phyloP scores from a whole-genome alignment of 2,888 invertebrate genomes.

The Antitype chi region DNA sequence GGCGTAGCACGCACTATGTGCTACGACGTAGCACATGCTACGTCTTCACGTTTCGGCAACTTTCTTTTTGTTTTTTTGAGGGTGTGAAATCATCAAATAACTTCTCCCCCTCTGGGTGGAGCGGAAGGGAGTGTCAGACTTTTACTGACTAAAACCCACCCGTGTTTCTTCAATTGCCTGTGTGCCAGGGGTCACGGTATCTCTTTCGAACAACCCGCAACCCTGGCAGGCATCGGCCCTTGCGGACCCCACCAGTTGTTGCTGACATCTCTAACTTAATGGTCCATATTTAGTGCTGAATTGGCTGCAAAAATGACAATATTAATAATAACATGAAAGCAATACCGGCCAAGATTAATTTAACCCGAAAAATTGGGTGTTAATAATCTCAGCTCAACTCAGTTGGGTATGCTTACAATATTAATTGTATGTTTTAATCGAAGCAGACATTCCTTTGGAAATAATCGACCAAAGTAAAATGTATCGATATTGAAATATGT shows the following conservation, averaged over 20 bases:
- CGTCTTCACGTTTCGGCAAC: not conserved
- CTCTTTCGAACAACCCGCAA: no score
- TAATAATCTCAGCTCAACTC: not conserved
- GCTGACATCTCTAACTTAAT: no score
- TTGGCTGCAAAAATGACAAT: constrained; percentile 1
- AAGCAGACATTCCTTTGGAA: constrained; percentile 10
- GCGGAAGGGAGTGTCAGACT: no score
- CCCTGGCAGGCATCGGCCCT: no score
- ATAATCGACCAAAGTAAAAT: constrained; percentile 2
- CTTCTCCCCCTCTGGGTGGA: no score
- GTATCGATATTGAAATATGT: constrained; percentile 29
- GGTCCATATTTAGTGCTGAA: not conserved
- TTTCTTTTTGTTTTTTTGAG: not conserved
- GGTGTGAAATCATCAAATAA: no score
- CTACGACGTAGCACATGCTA: constrained; percentile 30
- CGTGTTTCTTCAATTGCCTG: no score
- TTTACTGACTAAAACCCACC: no score
- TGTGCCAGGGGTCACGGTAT: no score
- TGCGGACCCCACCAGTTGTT: no score
- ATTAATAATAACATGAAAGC: not conserved
- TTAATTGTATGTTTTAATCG: constrained; percentile 4
- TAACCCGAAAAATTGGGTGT: not conserved
- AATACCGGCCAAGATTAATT: not conserved
- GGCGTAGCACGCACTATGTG: not conserved
- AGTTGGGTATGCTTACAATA: constrained; percentile 13